Evolutionary conservation across 2,113 vertebrate genomes (phyloP).

Genomic region (Shinisaurus crocodilurus): DNA sequence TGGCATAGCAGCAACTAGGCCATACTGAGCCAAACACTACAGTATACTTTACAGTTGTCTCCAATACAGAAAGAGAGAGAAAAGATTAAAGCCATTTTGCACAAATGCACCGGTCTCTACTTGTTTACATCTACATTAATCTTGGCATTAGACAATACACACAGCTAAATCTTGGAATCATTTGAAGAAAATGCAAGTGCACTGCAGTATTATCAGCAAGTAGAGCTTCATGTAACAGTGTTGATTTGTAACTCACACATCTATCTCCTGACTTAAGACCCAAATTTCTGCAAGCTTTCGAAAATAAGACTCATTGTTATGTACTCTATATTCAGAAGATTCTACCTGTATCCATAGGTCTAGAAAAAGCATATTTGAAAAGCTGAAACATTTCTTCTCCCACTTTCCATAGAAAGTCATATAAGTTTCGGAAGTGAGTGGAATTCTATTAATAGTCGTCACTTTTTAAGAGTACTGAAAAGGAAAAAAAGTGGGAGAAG

Average conservation of each 20-base stretch:
- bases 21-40: too few species aligned
- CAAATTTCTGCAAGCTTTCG: constrained; percentile 24
- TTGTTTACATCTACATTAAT: neutral
- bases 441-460: too few species aligned
- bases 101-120: too few species aligned
- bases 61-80: too few species aligned
- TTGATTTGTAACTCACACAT: neutral
- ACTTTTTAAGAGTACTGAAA: too few species aligned
- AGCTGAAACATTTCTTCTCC: neutral
- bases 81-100: too few species aligned
- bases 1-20: too few species aligned
- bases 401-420: constrained; percentile 39
- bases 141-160: constrained; percentile 11
- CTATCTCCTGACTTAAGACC: neutral
- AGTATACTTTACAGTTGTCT: too few species aligned
- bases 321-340: constrained; percentile 22
- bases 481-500: too few species aligned
- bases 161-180: constrained; percentile 19
- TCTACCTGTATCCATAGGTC: constrained; percentile 19
- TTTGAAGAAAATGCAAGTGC: constrained; percentile 1
- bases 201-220: constrained; percentile 19
- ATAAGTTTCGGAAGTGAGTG: neutral
- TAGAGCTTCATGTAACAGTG: neutral
- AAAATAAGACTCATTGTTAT: neutral
- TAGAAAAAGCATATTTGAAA: constrained; percentile 33